Percentiles rank a stretch among this genome's conserved stretches.
These are phyloP conservation scores for Istiophorus platypterus DNA, from an alignment of 2,113 vertebrate species.

Conservation along the genomic window DNA sequence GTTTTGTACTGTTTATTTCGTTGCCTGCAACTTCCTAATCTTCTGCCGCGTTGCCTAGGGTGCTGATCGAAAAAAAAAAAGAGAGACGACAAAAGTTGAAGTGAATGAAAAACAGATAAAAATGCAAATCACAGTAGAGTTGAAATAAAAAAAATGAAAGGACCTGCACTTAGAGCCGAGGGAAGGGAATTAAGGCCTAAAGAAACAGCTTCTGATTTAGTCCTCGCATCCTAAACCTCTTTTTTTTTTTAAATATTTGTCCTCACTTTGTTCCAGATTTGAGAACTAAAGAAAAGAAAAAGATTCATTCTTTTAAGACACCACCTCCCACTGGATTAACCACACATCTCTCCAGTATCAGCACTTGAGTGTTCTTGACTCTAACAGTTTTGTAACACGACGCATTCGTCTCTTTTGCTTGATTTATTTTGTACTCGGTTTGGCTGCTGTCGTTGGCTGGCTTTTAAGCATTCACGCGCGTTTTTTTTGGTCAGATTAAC, in stretches of 20 bases:
- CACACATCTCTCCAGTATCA: not conserved
- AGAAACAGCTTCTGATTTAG: not conserved
- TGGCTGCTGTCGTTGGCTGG: slow-evolving; percentile 32
- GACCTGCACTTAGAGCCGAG: not conserved
- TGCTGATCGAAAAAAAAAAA: slow-evolving; percentile 12
- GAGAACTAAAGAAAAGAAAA: not conserved
- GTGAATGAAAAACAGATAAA: slow-evolving; percentile 18
- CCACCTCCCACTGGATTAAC: not conserved
- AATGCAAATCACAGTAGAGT: slow-evolving; percentile 33
- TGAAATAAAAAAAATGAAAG: slow-evolving; percentile 25
- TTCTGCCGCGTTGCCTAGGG: not conserved
- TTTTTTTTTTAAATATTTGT: slow-evolving; percentile 6
- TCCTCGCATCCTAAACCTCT: not conserved
- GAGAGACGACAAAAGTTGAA: not conserved
- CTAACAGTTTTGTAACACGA: not conserved
- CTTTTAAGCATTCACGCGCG: slow-evolving; percentile 70
- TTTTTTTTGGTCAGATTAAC: slow-evolving; percentile 80
- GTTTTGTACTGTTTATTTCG: slow-evolving; percentile 24
- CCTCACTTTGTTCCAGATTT: slow-evolving; percentile 15
- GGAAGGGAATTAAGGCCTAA: not conserved
- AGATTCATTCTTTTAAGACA: not conserved
- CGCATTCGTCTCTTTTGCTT: not conserved
- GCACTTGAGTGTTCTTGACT: not conserved
- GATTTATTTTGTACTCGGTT: slow-evolving; percentile 54
- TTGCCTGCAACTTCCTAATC: slow-evolving; percentile 25